These are phyloP conservation scores for Hedychridium roseum DNA, from an alignment of 2,888 invertebrate genomes.

Conservation along the genomic window DNA sequence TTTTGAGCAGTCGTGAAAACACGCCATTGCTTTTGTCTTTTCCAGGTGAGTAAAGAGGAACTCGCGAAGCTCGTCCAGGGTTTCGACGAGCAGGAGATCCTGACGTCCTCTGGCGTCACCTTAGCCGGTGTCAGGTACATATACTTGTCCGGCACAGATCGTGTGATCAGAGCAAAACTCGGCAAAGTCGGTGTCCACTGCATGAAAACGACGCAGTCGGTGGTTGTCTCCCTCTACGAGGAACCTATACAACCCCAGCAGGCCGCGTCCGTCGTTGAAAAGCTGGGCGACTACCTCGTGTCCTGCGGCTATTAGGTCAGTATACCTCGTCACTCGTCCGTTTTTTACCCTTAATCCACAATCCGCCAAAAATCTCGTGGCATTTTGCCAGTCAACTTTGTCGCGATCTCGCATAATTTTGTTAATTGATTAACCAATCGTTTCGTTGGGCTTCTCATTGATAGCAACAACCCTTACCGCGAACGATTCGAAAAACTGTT, in stretches of 20 bases:
- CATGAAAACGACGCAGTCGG: slow-evolving; percentile 96
- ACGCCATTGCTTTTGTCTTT: slow-evolving; percentile 9
- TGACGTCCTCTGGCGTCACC: slow-evolving; percentile 91
- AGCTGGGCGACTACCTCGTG: slow-evolving; percentile 96
- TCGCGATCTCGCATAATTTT: no score
- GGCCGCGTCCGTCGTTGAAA: slow-evolving; percentile 95
- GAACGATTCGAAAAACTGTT: no score
- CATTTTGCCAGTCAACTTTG: no score
- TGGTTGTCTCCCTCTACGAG: slow-evolving; percentile 93
- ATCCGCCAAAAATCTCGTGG: no score
- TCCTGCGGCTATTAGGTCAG: slow-evolving; percentile 90
- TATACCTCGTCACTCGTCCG: no score
- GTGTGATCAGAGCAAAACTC: slow-evolving; percentile 91
- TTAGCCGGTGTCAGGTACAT: slow-evolving; percentile 93
- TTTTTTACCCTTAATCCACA: no score
- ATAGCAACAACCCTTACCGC: no score
- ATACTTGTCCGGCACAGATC: slow-evolving; percentile 93
- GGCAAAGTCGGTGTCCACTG: slow-evolving; percentile 94
- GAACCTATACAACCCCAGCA: slow-evolving; percentile 97
- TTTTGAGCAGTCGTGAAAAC: no score
- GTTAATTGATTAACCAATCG: no score
- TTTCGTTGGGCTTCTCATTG: no score
- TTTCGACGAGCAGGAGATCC: slow-evolving; percentile 88
- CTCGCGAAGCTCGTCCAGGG: slow-evolving; percentile 88
- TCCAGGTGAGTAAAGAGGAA: slow-evolving; percentile 90